Evolutionary conservation across 2,797 vertebrate genomes (phyloP).

Genomic region (Poecilia gillii): DNA sequence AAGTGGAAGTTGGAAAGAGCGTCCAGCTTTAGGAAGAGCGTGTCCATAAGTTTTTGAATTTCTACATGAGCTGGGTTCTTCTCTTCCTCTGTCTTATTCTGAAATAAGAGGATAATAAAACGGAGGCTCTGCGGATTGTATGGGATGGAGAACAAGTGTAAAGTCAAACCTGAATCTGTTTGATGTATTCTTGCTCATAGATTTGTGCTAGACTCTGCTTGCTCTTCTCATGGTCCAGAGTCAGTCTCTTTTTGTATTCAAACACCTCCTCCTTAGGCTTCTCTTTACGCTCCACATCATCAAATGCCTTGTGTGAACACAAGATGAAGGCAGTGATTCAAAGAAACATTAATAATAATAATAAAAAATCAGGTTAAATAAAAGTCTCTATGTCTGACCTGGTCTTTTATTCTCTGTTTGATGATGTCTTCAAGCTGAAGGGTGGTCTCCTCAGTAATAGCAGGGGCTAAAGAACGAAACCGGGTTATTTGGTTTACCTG

Average conservation of each 20-base stretch:
- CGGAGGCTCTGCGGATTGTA: not conserved
- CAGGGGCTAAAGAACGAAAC: constrained; percentile 81
- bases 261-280: constrained; percentile 93
- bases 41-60: constrained; percentile 94
- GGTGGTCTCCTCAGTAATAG: constrained; percentile 95
- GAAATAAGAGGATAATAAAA: constrained; percentile 30
- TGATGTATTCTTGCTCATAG: constrained; percentile 95
- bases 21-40: constrained; percentile 92
- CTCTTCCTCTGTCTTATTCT: constrained; percentile 89
- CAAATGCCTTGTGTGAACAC: constrained; percentile 86
- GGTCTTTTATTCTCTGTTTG: constrained; percentile 96
- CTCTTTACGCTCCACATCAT: constrained; percentile 95
- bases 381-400: constrained; percentile 75
- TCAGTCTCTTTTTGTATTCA: constrained; percentile 95
- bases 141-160: not conserved
- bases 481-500: not conserved
- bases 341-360: not conserved
- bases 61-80: constrained; percentile 93
- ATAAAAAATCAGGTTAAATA: not conserved
- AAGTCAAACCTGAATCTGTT: constrained; percentile 88
- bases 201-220: constrained; percentile 95
- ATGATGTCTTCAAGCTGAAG: constrained; percentile 95
- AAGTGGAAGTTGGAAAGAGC: constrained; percentile 99
- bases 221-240: constrained; percentile 96
- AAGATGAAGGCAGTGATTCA: constrained; percentile 1